Evolutionary conservation across 1,140 invertebrate species (phyloP).

Genomic region (Aphis gossypii): DNA sequence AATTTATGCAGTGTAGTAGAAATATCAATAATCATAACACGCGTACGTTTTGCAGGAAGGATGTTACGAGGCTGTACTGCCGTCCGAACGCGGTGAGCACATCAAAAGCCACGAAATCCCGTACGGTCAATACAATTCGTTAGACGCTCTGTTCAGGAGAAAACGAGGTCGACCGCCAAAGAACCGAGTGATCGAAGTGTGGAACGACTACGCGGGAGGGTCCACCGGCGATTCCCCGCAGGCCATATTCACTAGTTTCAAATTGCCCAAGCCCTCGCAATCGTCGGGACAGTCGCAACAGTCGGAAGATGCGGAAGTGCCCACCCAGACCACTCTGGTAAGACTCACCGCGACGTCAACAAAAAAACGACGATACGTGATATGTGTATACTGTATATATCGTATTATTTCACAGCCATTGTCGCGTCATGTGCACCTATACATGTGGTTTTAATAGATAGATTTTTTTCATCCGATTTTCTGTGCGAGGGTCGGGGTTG

Average conservation of each 20-base stretch:
- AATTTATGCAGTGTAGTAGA: background rate
- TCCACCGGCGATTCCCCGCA: constrained; percentile 75
- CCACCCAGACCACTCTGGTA: constrained; percentile 62
- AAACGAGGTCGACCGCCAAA: constrained; percentile 91
- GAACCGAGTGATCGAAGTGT: constrained; percentile 84
- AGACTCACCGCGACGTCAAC: background rate
- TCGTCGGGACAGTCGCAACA: constrained; percentile 19
- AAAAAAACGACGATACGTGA: background rate
- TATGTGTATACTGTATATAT: background rate
- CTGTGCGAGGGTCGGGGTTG: background rate
- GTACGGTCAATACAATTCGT: constrained; percentile 72
- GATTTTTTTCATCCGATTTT: background rate
- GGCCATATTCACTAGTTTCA: constrained; percentile 92
- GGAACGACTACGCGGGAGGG: constrained; percentile 59
- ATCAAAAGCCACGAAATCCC: constrained; percentile 84
- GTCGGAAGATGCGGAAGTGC: constrained; percentile 59
- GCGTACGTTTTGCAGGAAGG: constrained; percentile 72
- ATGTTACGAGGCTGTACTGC: constrained; percentile 83
- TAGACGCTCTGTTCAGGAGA: constrained; percentile 87
- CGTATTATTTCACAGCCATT: background rate
- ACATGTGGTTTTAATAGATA: constrained; percentile 11
- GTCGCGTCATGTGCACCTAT: background rate
- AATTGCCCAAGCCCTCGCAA: constrained; percentile 77
- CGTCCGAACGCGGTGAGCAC: constrained; percentile 87
- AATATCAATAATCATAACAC: background rate